Evolutionary conservation across 1,140 invertebrate genomes (phyloP).

Genomic region (Aphidius gifuensis): DNA sequence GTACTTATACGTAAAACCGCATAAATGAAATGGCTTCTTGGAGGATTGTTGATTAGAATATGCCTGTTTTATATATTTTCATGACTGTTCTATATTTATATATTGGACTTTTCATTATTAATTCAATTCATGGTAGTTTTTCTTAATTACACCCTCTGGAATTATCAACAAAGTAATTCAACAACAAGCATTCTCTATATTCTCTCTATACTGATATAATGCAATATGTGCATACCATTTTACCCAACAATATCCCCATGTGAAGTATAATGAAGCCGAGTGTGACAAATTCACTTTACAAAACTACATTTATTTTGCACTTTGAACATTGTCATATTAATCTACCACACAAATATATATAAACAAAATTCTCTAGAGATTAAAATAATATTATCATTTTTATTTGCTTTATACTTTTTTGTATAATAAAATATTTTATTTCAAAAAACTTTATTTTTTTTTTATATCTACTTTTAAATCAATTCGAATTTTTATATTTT

Average conservation of each 20-base stretch:
- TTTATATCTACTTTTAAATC: too few species aligned
- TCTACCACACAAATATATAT: too few species aligned
- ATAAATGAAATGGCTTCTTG: constrained; percentile 2
- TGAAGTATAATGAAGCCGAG: background rate
- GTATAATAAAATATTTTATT: too few species aligned
- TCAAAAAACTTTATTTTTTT: too few species aligned
- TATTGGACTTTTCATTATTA: constrained; percentile 22
- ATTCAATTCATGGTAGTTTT: constrained; percentile 20
- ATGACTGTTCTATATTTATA: background rate
- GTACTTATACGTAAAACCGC: constrained; percentile 13
- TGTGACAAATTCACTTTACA: constrained; percentile 10
- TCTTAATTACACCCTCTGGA: constrained; percentile 20
- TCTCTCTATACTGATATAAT: constrained; percentile 7
- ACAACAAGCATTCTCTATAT: constrained; percentile 5
- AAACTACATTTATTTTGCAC: background rate
- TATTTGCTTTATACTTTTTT: too few species aligned
- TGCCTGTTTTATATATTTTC: background rate
- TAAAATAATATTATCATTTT: too few species aligned
- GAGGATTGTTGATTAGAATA: constrained; percentile 11
- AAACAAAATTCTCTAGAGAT: too few species aligned
- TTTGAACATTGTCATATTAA: too few species aligned
- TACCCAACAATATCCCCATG: background rate
- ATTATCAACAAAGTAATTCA: constrained; percentile 11
- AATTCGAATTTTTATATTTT: too few species aligned
- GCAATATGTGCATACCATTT: constrained; percentile 1